phyloP scores from a whole-genome alignment of 2,888 invertebrate species.

The Chloromyia formosa region DNA sequence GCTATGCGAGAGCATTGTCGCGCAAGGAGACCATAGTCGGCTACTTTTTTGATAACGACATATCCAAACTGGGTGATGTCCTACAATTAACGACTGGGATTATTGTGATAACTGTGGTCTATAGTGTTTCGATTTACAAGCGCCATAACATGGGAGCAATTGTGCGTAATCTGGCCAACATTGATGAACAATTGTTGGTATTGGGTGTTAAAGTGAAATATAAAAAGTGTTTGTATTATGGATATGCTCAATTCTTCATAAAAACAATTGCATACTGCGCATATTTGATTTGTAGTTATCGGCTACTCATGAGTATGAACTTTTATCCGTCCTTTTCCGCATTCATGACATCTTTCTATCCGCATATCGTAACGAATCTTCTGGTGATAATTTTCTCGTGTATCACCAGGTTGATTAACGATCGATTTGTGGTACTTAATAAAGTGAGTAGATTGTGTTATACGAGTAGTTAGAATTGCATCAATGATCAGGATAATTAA shows the following conservation, averaged over 20 bases:
- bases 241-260: constrained; percentile 50
- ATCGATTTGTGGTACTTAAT: constrained; percentile 33
- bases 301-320: background rate
- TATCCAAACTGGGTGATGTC: constrained; percentile 60
- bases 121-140: constrained; percentile 30
- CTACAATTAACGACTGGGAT: constrained; percentile 54
- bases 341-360: constrained; percentile 25
- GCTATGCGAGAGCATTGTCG: constrained; percentile 36
- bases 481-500: too few species aligned
- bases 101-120: constrained; percentile 44
- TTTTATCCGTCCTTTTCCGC: constrained; percentile 8
- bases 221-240: constrained; percentile 32
- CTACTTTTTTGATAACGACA: constrained; percentile 61
- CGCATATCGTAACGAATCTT: constrained; percentile 3
- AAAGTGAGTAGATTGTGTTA: constrained; percentile 26
- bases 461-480: too few species aligned
- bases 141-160: background rate
- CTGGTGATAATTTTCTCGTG: constrained; percentile 32
- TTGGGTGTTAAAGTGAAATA: constrained; percentile 38
- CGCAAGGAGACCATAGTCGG: constrained; percentile 59
- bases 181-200: constrained; percentile 30
- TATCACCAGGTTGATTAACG: constrained; percentile 19
- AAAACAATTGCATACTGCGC: background rate
- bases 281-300: constrained; percentile 25
- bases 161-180: constrained; percentile 17